phyloP scores from a whole-genome alignment of 2,797 vertebrate species.

The Melanotaenia trifasciata region DNA sequence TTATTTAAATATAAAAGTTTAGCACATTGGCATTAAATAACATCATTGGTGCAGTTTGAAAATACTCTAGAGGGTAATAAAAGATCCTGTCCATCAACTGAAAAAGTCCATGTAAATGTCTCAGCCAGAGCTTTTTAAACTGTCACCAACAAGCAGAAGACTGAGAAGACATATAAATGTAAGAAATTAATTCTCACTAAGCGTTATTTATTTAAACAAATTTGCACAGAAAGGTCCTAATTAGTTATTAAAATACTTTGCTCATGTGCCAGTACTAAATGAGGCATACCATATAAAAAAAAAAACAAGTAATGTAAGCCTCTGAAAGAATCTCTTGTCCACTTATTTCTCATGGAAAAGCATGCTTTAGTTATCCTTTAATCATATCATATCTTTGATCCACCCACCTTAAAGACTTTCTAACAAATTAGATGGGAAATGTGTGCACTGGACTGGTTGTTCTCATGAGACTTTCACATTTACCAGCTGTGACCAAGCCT shows the following conservation, averaged over 20 bases:
- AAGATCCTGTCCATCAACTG: neutral
- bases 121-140: neutral
- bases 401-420: constrained; percentile 75
- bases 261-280: constrained; percentile 11
- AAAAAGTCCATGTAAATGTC: neutral
- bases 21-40: neutral
- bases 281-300: constrained; percentile 23
- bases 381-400: constrained; percentile 83
- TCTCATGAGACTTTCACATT: constrained; percentile 48
- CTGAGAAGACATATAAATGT: neutral
- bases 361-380: constrained; percentile 72
- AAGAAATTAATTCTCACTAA: neutral
- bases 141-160: neutral
- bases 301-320: constrained; percentile 16
- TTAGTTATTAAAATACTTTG: constrained; percentile 20
- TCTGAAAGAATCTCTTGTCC: constrained; percentile 51
- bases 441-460: constrained; percentile 61
- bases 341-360: constrained; percentile 42
- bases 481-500: constrained; percentile 52
- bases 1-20: neutral
- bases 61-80: neutral
- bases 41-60: neutral
- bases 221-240: neutral
- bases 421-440: constrained; percentile 72
- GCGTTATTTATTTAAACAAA: neutral